Base-by-base conservation (phyloP, 2,113 vertebrate genomes). In the Poicephalus meyeri region DNA sequence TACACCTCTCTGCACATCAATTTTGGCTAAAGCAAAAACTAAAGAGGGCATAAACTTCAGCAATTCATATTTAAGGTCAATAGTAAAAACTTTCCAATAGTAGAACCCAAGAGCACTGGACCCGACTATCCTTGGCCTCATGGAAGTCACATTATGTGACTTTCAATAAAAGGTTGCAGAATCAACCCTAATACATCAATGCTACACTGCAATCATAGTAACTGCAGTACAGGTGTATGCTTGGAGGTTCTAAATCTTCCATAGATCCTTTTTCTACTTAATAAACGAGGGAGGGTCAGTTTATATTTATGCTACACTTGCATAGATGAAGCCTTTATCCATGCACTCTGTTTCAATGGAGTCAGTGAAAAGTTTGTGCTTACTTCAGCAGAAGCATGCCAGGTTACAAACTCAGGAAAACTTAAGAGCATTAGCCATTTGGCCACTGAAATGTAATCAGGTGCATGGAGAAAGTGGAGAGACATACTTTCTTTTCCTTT, bases 281-380 rank as follows among this genome's bases (percentile, higher is more conserved):
- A 68, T 7, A 76, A 80, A 26, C 5, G 21, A 55, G 44, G 18
- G 89, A 73, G 6, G 17, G 25, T 39, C 0, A 0, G 17, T 80
- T 81, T 46, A 64, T 14, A 56, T 28, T 14, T 4, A 42, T 55
- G 25, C 42, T 49, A 26, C 5, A 4, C 14, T 44, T 24, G 49
- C 0, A 0, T 3, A 58, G n/a, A n/a, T 9, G 18, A 52, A 16
- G 29, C 7, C 13, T 35, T 80, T 50, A 14, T 7, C 61, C 46
- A 25, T 21, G 19, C 13, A 31, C 7, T 53, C 20, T 11, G 9
- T 65, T 53, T 12, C 60, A 66, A 2, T 7, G 11, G 37, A 61
- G 20, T 29, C 46, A 68, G 15, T 10, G 25, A 37, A 76, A 81
- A 78, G 39, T 39, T 39, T 86, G 14, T 35, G 19, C 18, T 82